Evolutionary conservation across 2,113 vertebrate genomes (phyloP).

Genomic region (Zeus faber): DNA sequence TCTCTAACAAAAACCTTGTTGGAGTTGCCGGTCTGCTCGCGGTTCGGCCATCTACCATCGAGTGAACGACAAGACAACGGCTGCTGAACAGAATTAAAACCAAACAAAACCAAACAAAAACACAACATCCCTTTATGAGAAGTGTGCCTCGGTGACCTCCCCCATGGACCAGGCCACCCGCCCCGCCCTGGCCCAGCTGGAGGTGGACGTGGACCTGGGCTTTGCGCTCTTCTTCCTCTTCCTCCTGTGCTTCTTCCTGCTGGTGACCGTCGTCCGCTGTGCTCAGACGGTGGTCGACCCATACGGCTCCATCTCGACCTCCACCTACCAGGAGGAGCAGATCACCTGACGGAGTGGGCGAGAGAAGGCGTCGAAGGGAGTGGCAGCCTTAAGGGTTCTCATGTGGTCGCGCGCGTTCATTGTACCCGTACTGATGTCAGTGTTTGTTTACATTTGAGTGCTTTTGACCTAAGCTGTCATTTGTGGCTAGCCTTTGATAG

Average conservation of each 20-base stretch:
- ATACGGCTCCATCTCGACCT: constrained; percentile 78
- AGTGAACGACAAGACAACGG: neutral
- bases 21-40: neutral
- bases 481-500: too few species aligned
- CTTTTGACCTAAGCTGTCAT: too few species aligned
- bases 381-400: too few species aligned
- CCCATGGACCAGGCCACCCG: constrained; percentile 61
- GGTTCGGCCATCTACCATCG: neutral
- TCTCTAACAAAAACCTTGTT: neutral
- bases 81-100: constrained; percentile 5
- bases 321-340: constrained; percentile 81
- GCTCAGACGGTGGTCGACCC: constrained; percentile 79
- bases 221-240: constrained; percentile 78
- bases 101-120: neutral
- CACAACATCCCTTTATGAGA: too few species aligned
- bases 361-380: neutral
- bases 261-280: constrained; percentile 75
- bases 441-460: too few species aligned
- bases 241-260: constrained; percentile 75
- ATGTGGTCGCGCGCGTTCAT: too few species aligned
- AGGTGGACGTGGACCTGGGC: constrained; percentile 79
- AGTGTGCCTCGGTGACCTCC: neutral
- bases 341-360: constrained; percentile 56
- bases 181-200: constrained; percentile 25
- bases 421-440: too few species aligned